phyloP scores from a whole-genome alignment of 2,113 vertebrate species.

The Nesospiza acunhae region DNA sequence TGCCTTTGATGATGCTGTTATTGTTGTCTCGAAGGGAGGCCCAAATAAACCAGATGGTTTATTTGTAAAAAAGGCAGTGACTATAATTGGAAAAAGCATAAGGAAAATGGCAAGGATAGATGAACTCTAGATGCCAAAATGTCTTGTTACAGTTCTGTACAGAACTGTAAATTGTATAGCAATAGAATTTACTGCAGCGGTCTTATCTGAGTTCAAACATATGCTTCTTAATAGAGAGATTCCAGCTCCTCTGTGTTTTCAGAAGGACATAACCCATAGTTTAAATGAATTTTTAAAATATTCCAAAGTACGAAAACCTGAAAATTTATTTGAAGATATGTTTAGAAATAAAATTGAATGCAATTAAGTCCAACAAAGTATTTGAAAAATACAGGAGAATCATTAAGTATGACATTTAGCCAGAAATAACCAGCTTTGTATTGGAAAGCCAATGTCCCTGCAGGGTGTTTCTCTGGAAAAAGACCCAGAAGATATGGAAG shows the following conservation, averaged over 20 bases:
- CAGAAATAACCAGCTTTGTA: background rate
- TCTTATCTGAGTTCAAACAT: accelerated
- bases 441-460: background rate
- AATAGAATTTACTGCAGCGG: background rate
- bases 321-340: background rate
- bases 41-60: background rate
- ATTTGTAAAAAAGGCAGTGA: background rate
- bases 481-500: background rate
- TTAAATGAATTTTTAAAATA: background rate
- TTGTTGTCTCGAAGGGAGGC: background rate
- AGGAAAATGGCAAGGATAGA: background rate
- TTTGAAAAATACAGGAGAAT: background rate
- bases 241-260: background rate
- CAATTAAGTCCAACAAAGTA: background rate
- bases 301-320: background rate
- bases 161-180: background rate
- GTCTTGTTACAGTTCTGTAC: background rate
- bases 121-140: background rate
- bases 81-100: background rate
- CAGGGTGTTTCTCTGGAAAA: background rate
- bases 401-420: background rate
- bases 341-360: background rate
- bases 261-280: background rate
- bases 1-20: background rate
- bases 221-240: background rate